Conservation (phyloP, 2,888 invertebrate species). For the Eupithecia pulchellata region DNA sequence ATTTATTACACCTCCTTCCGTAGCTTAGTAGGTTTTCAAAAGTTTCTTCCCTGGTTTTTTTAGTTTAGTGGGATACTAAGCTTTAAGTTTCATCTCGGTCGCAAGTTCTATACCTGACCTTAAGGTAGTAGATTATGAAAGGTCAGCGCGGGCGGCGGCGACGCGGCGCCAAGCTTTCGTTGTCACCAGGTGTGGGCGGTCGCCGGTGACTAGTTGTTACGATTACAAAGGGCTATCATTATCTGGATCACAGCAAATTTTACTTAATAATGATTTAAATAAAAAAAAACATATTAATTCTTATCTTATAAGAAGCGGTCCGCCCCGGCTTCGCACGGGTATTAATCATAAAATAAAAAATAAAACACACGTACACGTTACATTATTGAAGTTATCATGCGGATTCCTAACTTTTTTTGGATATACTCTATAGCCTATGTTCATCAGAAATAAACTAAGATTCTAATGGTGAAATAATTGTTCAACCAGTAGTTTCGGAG, state of each 20-base stretch:
- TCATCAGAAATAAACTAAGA: too few relatives aligned
- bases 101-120: conserved; percentile 10
- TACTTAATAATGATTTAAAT: too few relatives aligned
- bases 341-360: too few relatives aligned
- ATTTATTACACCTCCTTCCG: background rate
- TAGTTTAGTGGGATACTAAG: background rate
- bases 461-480: too few relatives aligned
- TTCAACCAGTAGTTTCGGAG: too few relatives aligned
- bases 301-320: too few relatives aligned
- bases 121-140: conserved; percentile 21
- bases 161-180: conserved; percentile 30
- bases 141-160: conserved; percentile 23
- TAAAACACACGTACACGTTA: too few relatives aligned
- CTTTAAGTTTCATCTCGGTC: background rate
- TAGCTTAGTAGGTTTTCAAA: background rate
- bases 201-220: conserved; percentile 11
- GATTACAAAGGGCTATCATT: conserved; percentile 8
- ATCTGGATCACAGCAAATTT: background rate
- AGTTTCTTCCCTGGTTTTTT: background rate
- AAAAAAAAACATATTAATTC: too few relatives aligned
- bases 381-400: too few relatives aligned
- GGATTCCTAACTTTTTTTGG: too few relatives aligned
- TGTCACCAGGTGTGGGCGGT: conserved; percentile 31
- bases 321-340: too few relatives aligned
- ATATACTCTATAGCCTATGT: too few relatives aligned